Evolutionary conservation across 2,113 vertebrate species (phyloP).

Genomic region (Poecile atricapillus): DNA sequence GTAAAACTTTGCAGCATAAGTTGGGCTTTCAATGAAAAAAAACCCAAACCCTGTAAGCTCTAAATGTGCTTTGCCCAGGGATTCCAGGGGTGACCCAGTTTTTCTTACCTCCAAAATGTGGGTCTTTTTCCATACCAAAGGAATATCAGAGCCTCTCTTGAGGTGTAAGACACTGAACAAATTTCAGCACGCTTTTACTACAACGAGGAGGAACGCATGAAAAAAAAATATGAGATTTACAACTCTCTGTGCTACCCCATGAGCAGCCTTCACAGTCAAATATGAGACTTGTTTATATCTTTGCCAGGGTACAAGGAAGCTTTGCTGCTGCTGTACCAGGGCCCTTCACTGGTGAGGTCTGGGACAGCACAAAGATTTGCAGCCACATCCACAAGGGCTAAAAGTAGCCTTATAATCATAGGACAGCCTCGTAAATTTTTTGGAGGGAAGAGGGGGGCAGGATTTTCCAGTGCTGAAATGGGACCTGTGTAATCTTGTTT

Average conservation of each 20-base stretch:
- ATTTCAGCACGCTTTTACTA: background rate
- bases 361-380: background rate
- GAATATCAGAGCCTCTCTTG: background rate
- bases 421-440: background rate
- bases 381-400: background rate
- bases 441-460: background rate
- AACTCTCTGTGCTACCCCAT: background rate
- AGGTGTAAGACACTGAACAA: background rate
- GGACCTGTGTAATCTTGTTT: background rate
- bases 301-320: background rate
- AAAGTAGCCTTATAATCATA: background rate
- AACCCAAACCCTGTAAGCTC: accelerated
- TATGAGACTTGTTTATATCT: background rate
- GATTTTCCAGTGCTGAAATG: background rate
- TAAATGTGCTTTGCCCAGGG: background rate
- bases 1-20: background rate
- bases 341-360: background rate
- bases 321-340: background rate
- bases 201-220: background rate
- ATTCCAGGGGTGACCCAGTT: background rate
- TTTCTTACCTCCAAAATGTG: background rate
- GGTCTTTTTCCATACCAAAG: background rate
- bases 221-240: background rate
- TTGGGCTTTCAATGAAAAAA: background rate
- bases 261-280: background rate